These are phyloP conservation scores for Xestia rhomboidea DNA, from an alignment of 2,888 invertebrate genomes.

Conservation along the genomic window DNA sequence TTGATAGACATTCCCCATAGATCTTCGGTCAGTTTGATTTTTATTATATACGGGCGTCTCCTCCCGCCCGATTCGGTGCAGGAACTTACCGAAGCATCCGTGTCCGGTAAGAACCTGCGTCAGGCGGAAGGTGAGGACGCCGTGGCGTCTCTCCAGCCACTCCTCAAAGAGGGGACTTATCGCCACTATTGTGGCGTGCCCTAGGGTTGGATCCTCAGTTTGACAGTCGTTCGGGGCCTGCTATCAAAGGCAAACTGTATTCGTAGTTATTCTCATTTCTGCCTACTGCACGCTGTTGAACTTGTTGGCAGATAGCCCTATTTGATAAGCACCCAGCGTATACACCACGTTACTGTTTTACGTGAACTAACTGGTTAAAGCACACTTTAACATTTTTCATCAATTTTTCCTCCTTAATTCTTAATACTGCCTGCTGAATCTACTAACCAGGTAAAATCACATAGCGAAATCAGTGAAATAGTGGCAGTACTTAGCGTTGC, in stretches of 20 bases:
- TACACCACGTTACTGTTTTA: background rate
- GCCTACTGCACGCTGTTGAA: background rate
- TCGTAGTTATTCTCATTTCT: background rate
- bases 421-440: background rate
- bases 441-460: background rate
- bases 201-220: background rate
- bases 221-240: background rate
- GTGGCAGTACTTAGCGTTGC: background rate
- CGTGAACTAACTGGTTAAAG: background rate
- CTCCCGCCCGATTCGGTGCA: too few relatives aligned
- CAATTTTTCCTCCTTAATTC: background rate
- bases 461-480: background rate
- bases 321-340: background rate
- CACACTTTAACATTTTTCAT: background rate
- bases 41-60: too few relatives aligned
- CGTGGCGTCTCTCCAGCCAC: too few relatives aligned
- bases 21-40: too few relatives aligned
- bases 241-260: background rate
- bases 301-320: background rate
- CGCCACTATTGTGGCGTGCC: too few relatives aligned
- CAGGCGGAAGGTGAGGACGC: too few relatives aligned
- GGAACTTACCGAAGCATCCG: too few relatives aligned
- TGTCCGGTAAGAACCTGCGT: too few relatives aligned
- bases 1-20: too few relatives aligned
- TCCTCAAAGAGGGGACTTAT: too few relatives aligned